Percentiles rank a stretch among this genome's conserved stretches.
phyloP scores from a whole-genome alignment of 1,140 invertebrate genomes.

The Thaumatotibia leucotreta region DNA sequence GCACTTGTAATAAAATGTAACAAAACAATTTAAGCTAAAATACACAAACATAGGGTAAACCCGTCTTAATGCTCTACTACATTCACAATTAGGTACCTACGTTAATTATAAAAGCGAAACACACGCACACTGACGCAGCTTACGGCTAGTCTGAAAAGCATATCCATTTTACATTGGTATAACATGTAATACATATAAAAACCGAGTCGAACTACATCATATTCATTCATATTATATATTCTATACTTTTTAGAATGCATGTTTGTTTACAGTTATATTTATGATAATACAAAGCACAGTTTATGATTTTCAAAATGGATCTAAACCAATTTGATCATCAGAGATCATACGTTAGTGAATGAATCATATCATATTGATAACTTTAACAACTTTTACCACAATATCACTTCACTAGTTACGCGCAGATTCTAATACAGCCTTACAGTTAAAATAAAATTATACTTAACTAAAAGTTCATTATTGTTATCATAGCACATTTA shows the following conservation, averaged over 20 bases:
- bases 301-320: background rate
- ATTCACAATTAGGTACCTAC: background rate
- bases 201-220: background rate
- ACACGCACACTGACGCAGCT: background rate
- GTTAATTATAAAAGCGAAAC: background rate
- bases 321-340: background rate
- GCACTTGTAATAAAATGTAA: slow-evolving; percentile 4
- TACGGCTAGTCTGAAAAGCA: background rate
- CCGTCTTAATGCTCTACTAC: background rate
- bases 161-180: background rate
- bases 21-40: background rate
- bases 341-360: slow-evolving; percentile 1
- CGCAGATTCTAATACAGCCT: slow-evolving; percentile 27
- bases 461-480: slow-evolving; percentile 21
- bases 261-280: background rate
- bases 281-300: background rate
- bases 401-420: background rate
- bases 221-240: background rate
- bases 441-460: slow-evolving; percentile 41
- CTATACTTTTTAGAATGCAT: background rate
- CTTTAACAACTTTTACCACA: background rate
- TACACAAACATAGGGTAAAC: background rate
- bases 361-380: background rate
- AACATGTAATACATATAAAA: too few relatives aligned
- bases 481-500: background rate